Evolutionary conservation across 2,113 vertebrate species (phyloP).

Genomic region (Saccopteryx leptura): DNA sequence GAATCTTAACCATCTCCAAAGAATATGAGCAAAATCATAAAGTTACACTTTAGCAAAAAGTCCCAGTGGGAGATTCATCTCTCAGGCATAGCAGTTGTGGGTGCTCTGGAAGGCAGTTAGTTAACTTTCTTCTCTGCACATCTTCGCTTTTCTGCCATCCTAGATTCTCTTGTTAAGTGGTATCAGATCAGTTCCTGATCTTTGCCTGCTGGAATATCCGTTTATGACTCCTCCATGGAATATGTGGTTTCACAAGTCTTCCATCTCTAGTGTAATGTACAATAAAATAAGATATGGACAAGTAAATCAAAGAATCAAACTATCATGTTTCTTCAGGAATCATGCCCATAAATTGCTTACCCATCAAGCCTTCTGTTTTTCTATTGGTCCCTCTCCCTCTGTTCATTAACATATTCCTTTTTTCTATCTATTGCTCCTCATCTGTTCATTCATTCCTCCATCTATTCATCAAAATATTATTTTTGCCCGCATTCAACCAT

Average conservation of each 20-base stretch:
- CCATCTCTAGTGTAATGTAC: not conserved
- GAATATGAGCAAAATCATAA: not conserved
- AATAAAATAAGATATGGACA: not conserved
- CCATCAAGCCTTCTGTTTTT: not conserved
- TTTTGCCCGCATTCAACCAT: not conserved
- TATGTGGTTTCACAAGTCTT: not conserved
- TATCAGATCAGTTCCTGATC: not conserved
- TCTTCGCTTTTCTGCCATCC: not conserved
- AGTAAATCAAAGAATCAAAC: not conserved
- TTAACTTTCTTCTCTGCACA: not conserved
- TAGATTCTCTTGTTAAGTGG: not conserved
- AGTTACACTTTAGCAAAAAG: not conserved
- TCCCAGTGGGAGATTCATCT: not conserved
- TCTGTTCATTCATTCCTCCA: not conserved
- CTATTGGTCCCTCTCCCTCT: not conserved
- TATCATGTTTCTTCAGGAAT: not conserved
- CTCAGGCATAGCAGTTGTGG: not conserved
- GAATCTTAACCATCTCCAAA: not conserved
- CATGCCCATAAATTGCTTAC: not conserved
- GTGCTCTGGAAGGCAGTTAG: not conserved
- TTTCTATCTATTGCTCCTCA: not conserved
- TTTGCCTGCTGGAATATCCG: not conserved
- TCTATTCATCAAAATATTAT: not conserved
- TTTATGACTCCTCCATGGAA: not conserved
- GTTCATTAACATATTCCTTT: not conserved